These are phyloP conservation scores for Anthrax anthrax DNA, from an alignment of 2,888 invertebrate species.

Conservation along the genomic window DNA sequence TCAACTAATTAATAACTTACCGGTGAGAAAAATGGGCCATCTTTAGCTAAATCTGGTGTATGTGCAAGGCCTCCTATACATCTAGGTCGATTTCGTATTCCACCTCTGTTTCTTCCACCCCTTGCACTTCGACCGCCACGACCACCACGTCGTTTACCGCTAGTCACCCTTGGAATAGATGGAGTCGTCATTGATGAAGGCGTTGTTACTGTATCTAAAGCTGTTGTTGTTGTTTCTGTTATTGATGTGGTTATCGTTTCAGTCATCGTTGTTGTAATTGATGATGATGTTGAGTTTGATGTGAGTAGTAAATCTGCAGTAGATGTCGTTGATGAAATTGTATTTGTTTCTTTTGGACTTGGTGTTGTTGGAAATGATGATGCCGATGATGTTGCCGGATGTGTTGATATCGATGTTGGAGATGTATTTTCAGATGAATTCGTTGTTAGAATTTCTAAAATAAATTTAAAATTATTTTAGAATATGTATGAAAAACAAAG, in stretches of 20 bases:
- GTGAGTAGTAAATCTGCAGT: constrained; percentile 3
- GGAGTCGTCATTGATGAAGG: constrained; percentile 5
- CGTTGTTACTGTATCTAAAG: constrained; percentile 2
- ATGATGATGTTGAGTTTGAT: constrained; percentile 1
- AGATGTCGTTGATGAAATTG: constrained; percentile 1
- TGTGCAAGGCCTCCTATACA: constrained; percentile 30
- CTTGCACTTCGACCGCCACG: constrained; percentile 23
- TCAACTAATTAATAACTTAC: too few relatives aligned
- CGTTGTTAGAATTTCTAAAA: neutral
- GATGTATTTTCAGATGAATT: neutral
- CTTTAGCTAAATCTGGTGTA: constrained; percentile 28
- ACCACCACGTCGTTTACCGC: constrained; percentile 31
- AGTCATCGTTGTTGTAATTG: neutral
- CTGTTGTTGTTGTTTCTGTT: constrained; percentile 2
- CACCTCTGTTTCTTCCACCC: constrained; percentile 23
- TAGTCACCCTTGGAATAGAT: constrained; percentile 21
- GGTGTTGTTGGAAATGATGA: neutral
- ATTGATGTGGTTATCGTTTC: neutral
- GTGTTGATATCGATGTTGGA: neutral
- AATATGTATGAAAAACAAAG: too few relatives aligned
- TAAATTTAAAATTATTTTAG: too few relatives aligned
- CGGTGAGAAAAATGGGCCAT: constrained; percentile 25
- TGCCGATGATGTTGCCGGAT: neutral
- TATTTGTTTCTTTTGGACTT: neutral
- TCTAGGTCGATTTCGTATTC: constrained; percentile 23